Evolutionary conservation across 2,797 vertebrate species (phyloP), one percentile per base, ranked within the genome.

Genomic region (Luscinia luscinia): DNA sequence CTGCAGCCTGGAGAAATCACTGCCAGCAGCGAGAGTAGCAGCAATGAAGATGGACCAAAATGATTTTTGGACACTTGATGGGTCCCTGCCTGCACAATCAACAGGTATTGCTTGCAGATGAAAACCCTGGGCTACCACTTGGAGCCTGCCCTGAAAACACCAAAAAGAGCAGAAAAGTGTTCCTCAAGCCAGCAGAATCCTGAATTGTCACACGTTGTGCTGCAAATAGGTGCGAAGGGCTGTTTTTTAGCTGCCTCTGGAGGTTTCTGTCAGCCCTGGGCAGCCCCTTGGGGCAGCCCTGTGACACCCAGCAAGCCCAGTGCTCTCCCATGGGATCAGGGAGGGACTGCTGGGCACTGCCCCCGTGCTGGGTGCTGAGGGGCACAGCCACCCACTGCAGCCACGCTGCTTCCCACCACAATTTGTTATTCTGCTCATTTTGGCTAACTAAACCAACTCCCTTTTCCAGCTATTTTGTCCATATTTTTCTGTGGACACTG

Each of bases 301-400:
- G 17, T 28, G 72, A 57, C 57, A 58, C 21, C 15, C 51, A 12
- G 4, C 1, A 4, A 46, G n/a, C 7, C 38, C 55, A 30, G 24
- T 1, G 5, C 9, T 18, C 9, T 22, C 41, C 58, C 6, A 6
- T 0, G 7, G 70, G 27, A 36, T 11, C 2, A 5, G 62, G 22
- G 48, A 49, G 28, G 63, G 16, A 58, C 15, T 63, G 19, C 63
- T 77, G 64, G 24, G n/a, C 74, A 24, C n/a, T 41, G 48, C 6
- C 55, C 48, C 45, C 4, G 0, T 2, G 6, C 66, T 6, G 4
- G 48, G 26, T 4, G 12, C 8, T 3, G 5, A 83, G 15, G 64
- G 41, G 70, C 11, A 78, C 2, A 9, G n/a, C 15, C 61, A 30
- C 73, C 20, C 36, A 2, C 27, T 54, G 52, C 48, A 36, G 21